Evolutionary conservation across 2,888 invertebrate species (phyloP), one percentile per base, ranked within the genome.

Genomic region (Cheilosia vulpina): DNA sequence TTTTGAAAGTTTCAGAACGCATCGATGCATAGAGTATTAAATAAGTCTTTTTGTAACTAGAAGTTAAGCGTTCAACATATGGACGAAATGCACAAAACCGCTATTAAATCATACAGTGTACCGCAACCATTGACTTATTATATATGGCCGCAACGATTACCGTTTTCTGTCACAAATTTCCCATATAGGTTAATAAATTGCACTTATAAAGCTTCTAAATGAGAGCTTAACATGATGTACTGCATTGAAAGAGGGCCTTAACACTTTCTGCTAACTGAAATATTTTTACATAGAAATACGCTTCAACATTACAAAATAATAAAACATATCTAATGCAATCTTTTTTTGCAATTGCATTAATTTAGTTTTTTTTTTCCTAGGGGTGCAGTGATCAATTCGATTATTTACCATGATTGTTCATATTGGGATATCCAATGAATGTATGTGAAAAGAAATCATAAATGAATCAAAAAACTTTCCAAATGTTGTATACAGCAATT

Each of bases 361-460:
- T 65, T 60, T 50, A 55, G 43, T 66, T 41, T 31, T 27, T 17
- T 65, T 62, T 34, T 43, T 50, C 53, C 65, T 85, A 89, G 88
- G 88, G 88, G 88, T 89, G 88, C 88, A 88, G 87, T 87, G 87
- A 89, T 90, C 90, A 88, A 88, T 68, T 88, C 89, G 89, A 88
- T 87, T 87, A 85, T 87, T 69, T 77, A 69, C 65, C 81, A 82
- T 83, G 87, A 87, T 87, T 79, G 75, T 87, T 87, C 65, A 82
- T 73, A 57, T 78, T 21, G 63, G 31, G 21, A 55, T 34, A 17
- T 55, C 34, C 57, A 63, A 63, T 53, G 24, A 68, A 69, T 41
- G 47, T 50, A 34, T 66, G 65, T 72, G 41, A 38, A 43, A 52
- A 41, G 13, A 27, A 63, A 68, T 24, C 3, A n/a, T 34, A 45